Evolutionary conservation across 2,888 invertebrate genomes (phyloP), one percentile per base, ranked within the genome.

Genomic region (Drosophila ezoana): DNA sequence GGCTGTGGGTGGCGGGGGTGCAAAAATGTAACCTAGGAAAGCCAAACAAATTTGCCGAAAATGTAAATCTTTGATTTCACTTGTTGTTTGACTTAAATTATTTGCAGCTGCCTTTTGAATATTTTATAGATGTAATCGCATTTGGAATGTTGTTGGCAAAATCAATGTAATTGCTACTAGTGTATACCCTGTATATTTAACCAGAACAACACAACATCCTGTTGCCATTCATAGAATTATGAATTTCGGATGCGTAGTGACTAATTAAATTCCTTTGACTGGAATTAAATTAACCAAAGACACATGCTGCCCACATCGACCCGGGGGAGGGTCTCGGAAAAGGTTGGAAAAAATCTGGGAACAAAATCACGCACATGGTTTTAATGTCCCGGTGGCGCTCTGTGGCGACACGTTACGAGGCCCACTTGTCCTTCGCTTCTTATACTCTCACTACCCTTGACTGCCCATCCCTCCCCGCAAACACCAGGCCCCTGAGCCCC

Each of bases 321-420:
- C 54, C 62, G n/a, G 23, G 54, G 35, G 51, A 63, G 41, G 14
- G 20, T 18, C 33, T 16, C 35, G 32, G 28, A 11, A 64, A 60
- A 52, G 51, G 52, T 38, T 62, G 44, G 44, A 23, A 60, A 54
- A 67, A 77, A 71, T 71, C 68, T 69, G 70, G 11, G 76, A 80
- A 79, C 79, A 82, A 80, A 80, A 80, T 80, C 79, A 80, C 79
- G 71, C 79, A 82, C 81, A 76, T 80, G 73, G 57, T 74, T 81
- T 80, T 71, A 74, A 82, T 80, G 73, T 73, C 53, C 58, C 63
- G 59, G 23, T 56, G 58, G 23, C 58, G 54, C 57, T 65, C 52
- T 49, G 72, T 51, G 67, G 57, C 65, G 60, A 68, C 67, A 76
- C 64, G 44, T 70, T 64, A 56, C 49, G 57, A 14, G 14, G 32